These are phyloP conservation scores for Esox masquinongy DNA, from an alignment of 2,797 vertebrate species.

Conservation along the genomic window DNA sequence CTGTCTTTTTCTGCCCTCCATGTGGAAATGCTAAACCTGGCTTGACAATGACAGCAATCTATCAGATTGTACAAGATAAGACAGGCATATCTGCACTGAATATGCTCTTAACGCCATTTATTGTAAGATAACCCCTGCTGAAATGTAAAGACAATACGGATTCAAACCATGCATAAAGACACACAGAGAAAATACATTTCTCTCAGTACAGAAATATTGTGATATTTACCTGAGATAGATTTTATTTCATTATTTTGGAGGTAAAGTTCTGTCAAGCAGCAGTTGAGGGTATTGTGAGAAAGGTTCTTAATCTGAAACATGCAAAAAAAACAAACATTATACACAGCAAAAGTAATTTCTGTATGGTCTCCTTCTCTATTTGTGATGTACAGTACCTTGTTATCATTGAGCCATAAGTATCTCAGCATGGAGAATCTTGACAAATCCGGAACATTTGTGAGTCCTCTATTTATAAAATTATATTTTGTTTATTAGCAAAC, in stretches of 20 bases:
- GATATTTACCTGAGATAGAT: constrained; percentile 77
- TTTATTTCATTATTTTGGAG: constrained; percentile 80
- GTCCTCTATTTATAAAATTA: constrained; percentile 59
- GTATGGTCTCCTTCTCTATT: not conserved
- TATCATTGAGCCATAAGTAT: constrained; percentile 80
- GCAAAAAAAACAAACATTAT: not conserved
- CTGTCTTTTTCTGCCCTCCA: not conserved
- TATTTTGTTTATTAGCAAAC: not conserved
- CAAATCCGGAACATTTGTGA: constrained; percentile 73
- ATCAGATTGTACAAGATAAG: not conserved
- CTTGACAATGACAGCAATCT: not conserved
- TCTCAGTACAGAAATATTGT: not conserved
- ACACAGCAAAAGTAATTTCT: not conserved
- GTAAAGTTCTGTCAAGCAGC: constrained; percentile 79
- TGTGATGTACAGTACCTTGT: constrained; percentile 68
- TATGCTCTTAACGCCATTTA: not conserved
- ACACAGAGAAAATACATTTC: not conserved
- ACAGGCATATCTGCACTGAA: not conserved
- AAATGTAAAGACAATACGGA: not conserved
- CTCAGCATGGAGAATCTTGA: constrained; percentile 74
- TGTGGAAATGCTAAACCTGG: not conserved
- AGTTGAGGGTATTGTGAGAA: constrained; percentile 71
- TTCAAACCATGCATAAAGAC: not conserved
- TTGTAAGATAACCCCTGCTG: not conserved
- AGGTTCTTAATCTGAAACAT: constrained; percentile 75